A percentile compares a stretch with the other conserved stretches of the same genome.
Conservation (phyloP, 2,888 invertebrate genomes). For the Phlogophora meticulosa region DNA sequence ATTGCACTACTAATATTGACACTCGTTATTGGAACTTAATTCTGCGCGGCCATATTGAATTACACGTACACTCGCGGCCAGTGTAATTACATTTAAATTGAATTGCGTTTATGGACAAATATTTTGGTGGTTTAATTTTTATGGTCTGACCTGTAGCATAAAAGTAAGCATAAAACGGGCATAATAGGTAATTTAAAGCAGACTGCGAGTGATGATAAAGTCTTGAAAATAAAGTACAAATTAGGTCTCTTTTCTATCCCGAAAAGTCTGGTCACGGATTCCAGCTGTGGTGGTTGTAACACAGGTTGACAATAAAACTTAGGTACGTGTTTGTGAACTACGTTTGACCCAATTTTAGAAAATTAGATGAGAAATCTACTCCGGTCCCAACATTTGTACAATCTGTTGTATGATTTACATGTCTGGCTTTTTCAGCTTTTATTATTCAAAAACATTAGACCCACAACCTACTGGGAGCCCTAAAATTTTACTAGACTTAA, state of each 20-base stretch:
- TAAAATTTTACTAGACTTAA: constrained; percentile 24
- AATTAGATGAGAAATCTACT: background rate
- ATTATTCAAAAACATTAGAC: constrained; percentile 1
- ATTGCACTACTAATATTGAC: constrained; percentile 48
- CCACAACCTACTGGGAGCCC: background rate
- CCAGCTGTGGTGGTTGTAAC: background rate
- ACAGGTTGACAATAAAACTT: constrained; percentile 17
- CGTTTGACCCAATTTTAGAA: constrained; percentile 12
- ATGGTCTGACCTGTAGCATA: background rate
- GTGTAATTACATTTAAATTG: constrained; percentile 48
- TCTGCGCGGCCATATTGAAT: constrained; percentile 36
- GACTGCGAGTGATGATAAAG: too few species aligned
- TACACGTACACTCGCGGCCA: constrained; percentile 17
- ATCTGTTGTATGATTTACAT: constrained; percentile 23
- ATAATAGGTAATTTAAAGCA: too few species aligned
- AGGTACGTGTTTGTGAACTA: constrained; percentile 2
- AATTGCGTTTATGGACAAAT: constrained; percentile 43
- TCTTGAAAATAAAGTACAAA: background rate
- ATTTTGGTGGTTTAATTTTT: constrained; percentile 9
- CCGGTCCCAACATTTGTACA: constrained; percentile 6
- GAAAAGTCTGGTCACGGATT: background rate
- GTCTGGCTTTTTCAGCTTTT: background rate
- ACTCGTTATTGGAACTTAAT: constrained; percentile 33
- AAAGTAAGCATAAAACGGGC: background rate
- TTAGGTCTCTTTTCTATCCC: background rate